Percentiles rank a stretch among this genome's conserved stretches.
phyloP scores from a whole-genome alignment of 2,797 vertebrate genomes.

The Toxotes lorentzi region DNA sequence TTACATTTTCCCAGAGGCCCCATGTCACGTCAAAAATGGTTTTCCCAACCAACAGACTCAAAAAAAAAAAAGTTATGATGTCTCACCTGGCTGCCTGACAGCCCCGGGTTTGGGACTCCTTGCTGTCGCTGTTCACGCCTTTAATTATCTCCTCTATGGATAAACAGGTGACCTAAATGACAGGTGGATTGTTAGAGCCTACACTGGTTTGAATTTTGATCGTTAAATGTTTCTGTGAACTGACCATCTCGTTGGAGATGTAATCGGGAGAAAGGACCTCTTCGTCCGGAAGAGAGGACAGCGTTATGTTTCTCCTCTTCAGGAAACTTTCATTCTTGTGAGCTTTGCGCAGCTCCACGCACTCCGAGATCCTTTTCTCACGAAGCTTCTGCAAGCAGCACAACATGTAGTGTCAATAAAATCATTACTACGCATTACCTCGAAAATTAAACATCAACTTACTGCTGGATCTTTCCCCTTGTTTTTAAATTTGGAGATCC shows the following conservation, averaged over 20 bases:
- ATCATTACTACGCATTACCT: fast-evolving
- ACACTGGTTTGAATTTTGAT: fast-evolving
- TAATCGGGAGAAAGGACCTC: conserved; percentile 73
- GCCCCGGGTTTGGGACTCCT: conserved; percentile 82
- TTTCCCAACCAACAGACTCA: no score
- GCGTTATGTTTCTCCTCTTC: conserved; percentile 88
- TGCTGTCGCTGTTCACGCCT: conserved; percentile 80
- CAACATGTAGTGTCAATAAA: fast-evolving
- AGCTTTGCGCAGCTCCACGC: conserved; percentile 89
- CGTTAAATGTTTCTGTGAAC: neutral
- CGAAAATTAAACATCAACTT: conserved; percentile 43
- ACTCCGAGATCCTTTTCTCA: conserved; percentile 84
- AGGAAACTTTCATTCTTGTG: conserved; percentile 89
- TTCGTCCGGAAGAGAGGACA: conserved; percentile 74
- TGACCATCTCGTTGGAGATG: conserved; percentile 57
- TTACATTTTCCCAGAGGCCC: neutral
- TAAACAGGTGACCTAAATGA: conserved; percentile 64
- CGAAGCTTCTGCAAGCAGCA: conserved; percentile 82
- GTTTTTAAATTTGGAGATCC: conserved; percentile 91
- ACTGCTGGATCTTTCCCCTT: conserved; percentile 90
- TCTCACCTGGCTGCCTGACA: conserved; percentile 90
- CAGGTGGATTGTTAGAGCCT: neutral
- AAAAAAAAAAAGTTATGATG: no score
- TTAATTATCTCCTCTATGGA: conserved; percentile 85
- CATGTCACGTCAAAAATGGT: no score